phyloP scores from a whole-genome alignment of 2,797 vertebrate species.

The Scleropages formosus region DNA sequence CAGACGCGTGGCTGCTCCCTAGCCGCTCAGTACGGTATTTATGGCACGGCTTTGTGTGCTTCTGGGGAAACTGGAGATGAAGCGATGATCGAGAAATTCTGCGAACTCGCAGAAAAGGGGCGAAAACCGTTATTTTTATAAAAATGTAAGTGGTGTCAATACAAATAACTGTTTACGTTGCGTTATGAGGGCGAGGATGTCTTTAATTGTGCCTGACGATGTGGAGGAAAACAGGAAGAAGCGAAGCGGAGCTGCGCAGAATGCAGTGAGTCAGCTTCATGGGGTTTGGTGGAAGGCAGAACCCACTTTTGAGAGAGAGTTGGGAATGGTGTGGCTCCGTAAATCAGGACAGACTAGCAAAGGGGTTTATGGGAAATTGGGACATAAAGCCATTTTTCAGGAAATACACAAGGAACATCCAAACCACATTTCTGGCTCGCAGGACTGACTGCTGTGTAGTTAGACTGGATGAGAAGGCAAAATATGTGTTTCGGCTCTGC shows the following conservation, averaged over 20 bases:
- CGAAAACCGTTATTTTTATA: too few species aligned
- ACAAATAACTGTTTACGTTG: slow-evolving; percentile 4
- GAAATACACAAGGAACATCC: slow-evolving; percentile 17
- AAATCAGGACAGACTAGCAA: slow-evolving; percentile 19
- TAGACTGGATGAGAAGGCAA: not conserved
- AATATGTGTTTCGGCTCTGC: not conserved
- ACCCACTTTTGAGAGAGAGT: slow-evolving; percentile 29
- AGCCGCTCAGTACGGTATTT: too few species aligned
- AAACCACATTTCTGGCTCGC: slow-evolving; percentile 24
- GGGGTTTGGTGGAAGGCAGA: not conserved
- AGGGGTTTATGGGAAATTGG: slow-evolving; percentile 24
- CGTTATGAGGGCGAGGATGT: slow-evolving; percentile 17
- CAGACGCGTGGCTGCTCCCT: too few species aligned
- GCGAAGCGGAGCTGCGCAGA: not conserved
- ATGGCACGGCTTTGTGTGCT: too few species aligned
- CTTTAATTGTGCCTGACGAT: slow-evolving; percentile 22
- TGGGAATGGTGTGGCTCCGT: slow-evolving; percentile 1
- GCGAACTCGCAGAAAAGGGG: not conserved
- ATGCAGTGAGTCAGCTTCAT: slow-evolving; percentile 6
- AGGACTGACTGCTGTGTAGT: not conserved
- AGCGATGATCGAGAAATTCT: too few species aligned
- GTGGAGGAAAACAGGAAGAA: not conserved
- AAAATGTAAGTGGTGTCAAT: too few species aligned
- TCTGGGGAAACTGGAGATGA: too few species aligned
- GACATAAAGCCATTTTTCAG: slow-evolving; percentile 18